These are phyloP conservation scores for Camelus dromedarius DNA, from an alignment of 2,113 vertebrate species.

Conservation along the genomic window DNA sequence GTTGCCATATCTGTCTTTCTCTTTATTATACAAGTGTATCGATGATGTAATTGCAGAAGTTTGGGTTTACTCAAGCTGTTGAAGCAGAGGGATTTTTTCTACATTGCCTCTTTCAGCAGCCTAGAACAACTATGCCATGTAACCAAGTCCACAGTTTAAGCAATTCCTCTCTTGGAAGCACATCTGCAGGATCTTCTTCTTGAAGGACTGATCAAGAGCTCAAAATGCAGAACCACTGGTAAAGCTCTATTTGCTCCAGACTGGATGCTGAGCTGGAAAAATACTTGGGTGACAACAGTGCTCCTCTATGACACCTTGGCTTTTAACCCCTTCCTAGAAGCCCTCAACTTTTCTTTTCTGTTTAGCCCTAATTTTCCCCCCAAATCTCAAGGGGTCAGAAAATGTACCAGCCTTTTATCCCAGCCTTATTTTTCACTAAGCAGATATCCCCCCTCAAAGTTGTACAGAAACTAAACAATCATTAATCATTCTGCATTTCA, in stretches of 20 bases:
- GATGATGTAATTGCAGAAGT: conserved; percentile 74
- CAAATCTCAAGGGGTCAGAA: background rate
- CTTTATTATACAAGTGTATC: conserved; percentile 60
- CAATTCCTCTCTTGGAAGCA: conserved; percentile 73
- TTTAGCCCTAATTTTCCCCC: background rate
- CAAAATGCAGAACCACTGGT: conserved; percentile 75
- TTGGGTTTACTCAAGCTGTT: conserved; percentile 47
- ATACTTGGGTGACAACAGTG: conserved; percentile 39
- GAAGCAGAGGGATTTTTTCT: conserved; percentile 14
- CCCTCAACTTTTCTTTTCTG: conserved; percentile 66
- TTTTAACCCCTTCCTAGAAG: conserved; percentile 45
- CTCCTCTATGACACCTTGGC: conserved; percentile 43
- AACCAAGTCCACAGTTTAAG: conserved; percentile 67
- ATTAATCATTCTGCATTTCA: conserved; percentile 60
- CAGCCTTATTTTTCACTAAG: background rate
- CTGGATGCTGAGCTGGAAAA: conserved; percentile 66
- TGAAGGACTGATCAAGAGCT: conserved; percentile 82
- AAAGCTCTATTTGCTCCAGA: conserved; percentile 80
- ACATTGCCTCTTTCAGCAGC: conserved; percentile 39
- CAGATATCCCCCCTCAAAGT: conserved; percentile 68
- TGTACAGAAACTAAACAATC: conserved; percentile 57
- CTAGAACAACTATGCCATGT: conserved; percentile 69
- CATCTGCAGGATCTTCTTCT: conserved; percentile 82
- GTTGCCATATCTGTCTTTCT: conserved; percentile 19
- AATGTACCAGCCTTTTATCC: background rate